A percentile compares a stretch with the other conserved stretches of the same genome.
These are phyloP conservation scores for Caenorhabditis uteleia DNA, from an alignment of 2,888 invertebrate species.

Conservation along the genomic window DNA sequence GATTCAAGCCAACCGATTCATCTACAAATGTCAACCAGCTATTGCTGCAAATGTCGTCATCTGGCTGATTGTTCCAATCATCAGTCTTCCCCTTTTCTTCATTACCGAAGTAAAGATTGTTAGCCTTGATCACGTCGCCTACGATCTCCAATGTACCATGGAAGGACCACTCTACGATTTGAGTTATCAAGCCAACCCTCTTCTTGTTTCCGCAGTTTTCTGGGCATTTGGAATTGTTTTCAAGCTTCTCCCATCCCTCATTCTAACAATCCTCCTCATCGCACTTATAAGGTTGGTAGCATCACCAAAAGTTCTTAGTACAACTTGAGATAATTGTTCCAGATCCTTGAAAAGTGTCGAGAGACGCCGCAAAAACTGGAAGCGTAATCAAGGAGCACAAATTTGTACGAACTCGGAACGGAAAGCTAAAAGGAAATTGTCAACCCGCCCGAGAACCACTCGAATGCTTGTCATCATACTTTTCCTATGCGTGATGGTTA, in stretches of 20 bases:
- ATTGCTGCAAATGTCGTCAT: constrained; percentile 43
- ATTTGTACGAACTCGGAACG: constrained; percentile 43
- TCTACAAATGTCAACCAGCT: constrained; percentile 48
- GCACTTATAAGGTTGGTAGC: constrained; percentile 41
- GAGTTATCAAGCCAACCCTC: constrained; percentile 40
- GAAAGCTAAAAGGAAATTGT: constrained; percentile 43
- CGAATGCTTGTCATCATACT: constrained; percentile 57
- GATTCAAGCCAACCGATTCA: constrained; percentile 51
- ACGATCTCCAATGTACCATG: constrained; percentile 33
- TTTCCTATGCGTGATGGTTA: constrained; percentile 53
- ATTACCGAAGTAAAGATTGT: constrained; percentile 51
- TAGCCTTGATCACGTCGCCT: constrained; percentile 19
- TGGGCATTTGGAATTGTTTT: constrained; percentile 63
- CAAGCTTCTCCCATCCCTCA: constrained; percentile 55
- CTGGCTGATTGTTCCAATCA: constrained; percentile 53
- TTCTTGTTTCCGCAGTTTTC: constrained; percentile 50
- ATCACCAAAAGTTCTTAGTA: not conserved
- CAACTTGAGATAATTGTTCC: not conserved
- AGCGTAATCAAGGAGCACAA: constrained; percentile 35
- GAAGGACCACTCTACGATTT: constrained; percentile 38
- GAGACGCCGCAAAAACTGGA: constrained; percentile 46
- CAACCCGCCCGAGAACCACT: constrained; percentile 51
- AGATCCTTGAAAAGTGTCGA: constrained; percentile 57
- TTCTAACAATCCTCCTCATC: constrained; percentile 49
- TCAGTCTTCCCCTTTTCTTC: constrained; percentile 59